Evolutionary conservation across 2,113 vertebrate genomes (phyloP).

Genomic region (Loxodonta africana): DNA sequence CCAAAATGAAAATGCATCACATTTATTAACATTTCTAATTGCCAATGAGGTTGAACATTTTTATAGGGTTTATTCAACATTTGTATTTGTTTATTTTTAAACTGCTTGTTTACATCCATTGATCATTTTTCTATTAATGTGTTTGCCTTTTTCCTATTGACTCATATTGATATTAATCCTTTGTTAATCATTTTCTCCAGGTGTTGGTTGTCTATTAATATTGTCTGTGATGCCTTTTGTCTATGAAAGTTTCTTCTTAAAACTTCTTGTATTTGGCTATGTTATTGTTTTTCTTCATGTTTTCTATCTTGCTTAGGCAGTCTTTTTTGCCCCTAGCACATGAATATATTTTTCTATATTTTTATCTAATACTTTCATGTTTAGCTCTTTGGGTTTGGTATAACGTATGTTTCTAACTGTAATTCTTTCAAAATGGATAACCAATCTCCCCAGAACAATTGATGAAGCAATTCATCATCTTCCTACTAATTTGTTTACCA

Average conservation of each 20-base stretch:
- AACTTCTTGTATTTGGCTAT: conserved; percentile 7
- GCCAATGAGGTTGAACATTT: background rate
- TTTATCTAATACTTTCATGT: background rate
- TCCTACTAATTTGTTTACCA: background rate
- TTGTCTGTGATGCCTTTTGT: background rate
- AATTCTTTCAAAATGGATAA: conserved; percentile 32
- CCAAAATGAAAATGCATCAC: conserved; percentile 15
- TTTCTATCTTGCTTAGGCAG: conserved; percentile 38
- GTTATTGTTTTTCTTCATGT: conserved; percentile 25
- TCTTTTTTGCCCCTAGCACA: conserved; percentile 18
- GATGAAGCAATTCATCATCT: background rate
- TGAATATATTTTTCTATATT: background rate
- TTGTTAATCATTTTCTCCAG: conserved; percentile 22
- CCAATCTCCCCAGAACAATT: background rate
- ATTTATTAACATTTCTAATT: conserved; percentile 38
- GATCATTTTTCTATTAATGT: background rate
- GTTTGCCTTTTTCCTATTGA: conserved; percentile 17
- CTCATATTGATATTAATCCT: background rate
- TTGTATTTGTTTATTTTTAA: conserved; percentile 17
- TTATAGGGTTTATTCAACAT: background rate
- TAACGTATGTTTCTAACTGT: background rate
- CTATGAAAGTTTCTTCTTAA: background rate
- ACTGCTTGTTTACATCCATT: conserved; percentile 13
- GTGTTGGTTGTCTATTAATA: background rate
- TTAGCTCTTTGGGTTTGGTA: background rate